phyloP scores from a whole-genome alignment of 2,797 vertebrate genomes.

The Notamacropus eugenii region DNA sequence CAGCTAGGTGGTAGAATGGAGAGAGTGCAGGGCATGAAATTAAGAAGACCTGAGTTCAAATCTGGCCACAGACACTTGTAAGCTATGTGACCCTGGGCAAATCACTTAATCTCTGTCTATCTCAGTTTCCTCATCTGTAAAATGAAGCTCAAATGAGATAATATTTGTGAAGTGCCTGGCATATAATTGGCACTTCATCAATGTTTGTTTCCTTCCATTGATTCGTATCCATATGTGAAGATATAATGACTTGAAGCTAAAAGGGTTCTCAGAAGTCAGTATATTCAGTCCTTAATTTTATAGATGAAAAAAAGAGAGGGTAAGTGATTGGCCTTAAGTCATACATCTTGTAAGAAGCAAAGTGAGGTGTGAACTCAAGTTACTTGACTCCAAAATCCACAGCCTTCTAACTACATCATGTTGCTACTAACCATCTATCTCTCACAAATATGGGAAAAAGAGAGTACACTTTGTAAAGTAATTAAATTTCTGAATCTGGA shows the following conservation, averaged over 20 bases:
- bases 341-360: too few relatives aligned
- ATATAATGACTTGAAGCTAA: too few relatives aligned
- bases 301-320: neutral
- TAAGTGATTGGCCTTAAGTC: neutral
- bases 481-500: too few relatives aligned
- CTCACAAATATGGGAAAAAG: too few relatives aligned
- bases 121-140: neutral
- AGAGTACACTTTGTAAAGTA: too few relatives aligned
- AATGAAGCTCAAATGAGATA: neutral
- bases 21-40: neutral
- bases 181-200: neutral
- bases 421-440: too few relatives aligned
- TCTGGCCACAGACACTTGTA: neutral
- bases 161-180: neutral
- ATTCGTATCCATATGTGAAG: too few relatives aligned
- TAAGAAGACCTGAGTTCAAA: neutral
- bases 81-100: neutral
- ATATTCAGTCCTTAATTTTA: neutral
- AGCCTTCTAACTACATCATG: too few relatives aligned
- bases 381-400: too few relatives aligned
- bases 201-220: neutral
- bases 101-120: neutral
- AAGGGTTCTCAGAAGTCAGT: too few relatives aligned
- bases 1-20: neutral
- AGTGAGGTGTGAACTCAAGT: too few relatives aligned